A percentile compares a stretch with the other conserved stretches of the same genome.
Evolutionary conservation across 2,113 vertebrate species (phyloP).

Genomic region (Datnioides undecimradiatus): DNA sequence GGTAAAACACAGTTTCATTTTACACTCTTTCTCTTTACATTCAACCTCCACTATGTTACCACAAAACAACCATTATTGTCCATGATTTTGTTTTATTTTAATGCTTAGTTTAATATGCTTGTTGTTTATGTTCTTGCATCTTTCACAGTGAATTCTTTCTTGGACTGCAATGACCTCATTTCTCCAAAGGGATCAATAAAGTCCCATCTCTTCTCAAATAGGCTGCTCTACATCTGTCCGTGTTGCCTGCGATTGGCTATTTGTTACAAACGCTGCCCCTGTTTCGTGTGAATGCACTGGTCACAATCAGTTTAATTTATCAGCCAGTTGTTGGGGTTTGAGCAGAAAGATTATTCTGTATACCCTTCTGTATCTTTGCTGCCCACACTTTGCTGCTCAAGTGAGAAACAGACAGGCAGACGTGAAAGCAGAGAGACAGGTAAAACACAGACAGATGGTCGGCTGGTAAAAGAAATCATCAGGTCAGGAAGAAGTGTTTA

Average conservation of each 20-base stretch:
- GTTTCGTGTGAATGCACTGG: not conserved
- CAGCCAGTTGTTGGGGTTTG: not conserved
- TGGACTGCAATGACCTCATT: not conserved
- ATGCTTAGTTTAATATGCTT: not conserved
- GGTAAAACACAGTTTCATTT: not conserved
- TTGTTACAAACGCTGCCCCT: not conserved
- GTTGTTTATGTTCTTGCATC: not conserved
- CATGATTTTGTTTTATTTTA: not conserved
- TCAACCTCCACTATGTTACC: not conserved
- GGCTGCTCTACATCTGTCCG: constrained; percentile 4
- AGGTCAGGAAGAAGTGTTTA: constrained; percentile 6
- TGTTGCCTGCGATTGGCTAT: not conserved
- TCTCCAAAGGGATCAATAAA: constrained; percentile 31
- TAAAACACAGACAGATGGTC: constrained; percentile 16
- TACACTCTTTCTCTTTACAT: not conserved
- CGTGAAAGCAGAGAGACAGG: constrained; percentile 2
- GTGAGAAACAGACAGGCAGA: not conserved
- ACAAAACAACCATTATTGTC: not conserved
- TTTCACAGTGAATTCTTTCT: not conserved
- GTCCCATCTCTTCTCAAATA: constrained; percentile 8
- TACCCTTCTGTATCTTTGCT: not conserved
- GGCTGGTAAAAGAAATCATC: constrained; percentile 34
- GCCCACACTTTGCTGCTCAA: not conserved
- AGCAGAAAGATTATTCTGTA: not conserved
- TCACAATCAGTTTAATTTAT: not conserved